Percentiles rank a stretch among this genome's conserved stretches.
Conservation (phyloP, 2,797 vertebrate species). For the Xiphorhynchus erythropygius region DNA sequence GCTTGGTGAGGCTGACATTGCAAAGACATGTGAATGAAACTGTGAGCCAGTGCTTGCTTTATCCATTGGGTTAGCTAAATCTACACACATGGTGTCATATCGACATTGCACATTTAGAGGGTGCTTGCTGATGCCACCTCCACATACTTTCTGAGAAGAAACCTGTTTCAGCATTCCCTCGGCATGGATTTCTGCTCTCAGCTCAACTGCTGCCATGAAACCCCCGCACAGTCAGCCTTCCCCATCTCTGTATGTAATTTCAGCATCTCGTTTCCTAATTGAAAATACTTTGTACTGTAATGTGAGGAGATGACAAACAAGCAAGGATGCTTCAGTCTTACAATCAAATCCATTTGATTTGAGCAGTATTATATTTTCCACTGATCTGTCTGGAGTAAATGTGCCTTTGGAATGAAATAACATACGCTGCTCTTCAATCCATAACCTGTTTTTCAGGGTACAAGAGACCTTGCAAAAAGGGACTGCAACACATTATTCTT, state of each 20-base stretch:
- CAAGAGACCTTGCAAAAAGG: not conserved
- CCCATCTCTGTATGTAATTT: not conserved
- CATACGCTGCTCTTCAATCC: not conserved
- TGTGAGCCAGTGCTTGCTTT: not conserved
- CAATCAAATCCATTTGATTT: not conserved
- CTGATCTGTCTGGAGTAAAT: accelerated
- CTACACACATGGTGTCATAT: not conserved
- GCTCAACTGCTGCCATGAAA: not conserved
- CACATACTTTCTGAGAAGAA: not conserved
- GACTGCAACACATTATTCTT: not conserved
- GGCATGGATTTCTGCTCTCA: not conserved
- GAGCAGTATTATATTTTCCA: not conserved
- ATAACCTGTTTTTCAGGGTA: not conserved
- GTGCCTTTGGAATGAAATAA: not conserved
- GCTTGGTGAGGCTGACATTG: not conserved
- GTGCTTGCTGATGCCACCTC: not conserved
- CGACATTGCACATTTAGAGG: not conserved
- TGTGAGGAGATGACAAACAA: not conserved
- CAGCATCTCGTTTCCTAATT: not conserved
- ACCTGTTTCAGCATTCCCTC: not conserved
- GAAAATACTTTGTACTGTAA: not conserved
- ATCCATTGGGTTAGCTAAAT: not conserved
- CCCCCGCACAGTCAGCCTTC: accelerated
- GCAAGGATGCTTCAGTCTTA: not conserved
- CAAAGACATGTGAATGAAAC: not conserved